These are phyloP conservation scores for Strigops habroptila DNA, from an alignment of 2,113 vertebrate genomes.

Conservation along the genomic window DNA sequence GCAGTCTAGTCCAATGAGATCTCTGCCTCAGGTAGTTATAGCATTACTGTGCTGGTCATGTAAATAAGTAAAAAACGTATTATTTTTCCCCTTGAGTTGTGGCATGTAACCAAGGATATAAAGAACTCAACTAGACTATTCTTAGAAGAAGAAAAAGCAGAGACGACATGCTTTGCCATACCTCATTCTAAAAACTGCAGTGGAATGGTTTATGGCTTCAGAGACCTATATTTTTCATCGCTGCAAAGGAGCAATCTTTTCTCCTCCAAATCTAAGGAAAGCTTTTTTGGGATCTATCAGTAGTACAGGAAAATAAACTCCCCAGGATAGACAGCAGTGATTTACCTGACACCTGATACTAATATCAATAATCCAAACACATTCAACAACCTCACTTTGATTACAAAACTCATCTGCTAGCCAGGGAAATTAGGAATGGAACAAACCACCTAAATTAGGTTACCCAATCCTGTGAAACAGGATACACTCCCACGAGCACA, in stretches of 20 bases:
- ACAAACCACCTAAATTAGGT: neutral
- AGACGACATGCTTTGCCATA: neutral
- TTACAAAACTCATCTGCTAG: neutral
- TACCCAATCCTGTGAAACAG: neutral
- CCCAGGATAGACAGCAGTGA: neutral
- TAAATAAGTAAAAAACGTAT: neutral
- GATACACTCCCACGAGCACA: neutral
- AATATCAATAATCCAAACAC: neutral
- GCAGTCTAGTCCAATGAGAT: neutral
- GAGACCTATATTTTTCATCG: neutral
- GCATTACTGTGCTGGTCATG: neutral
- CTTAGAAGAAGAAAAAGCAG: neutral
- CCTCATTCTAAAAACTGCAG: neutral
- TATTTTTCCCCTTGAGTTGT: neutral
- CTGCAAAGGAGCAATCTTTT: slow-evolving; percentile 6
- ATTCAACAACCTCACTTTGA: neutral
- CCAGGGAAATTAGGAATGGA: neutral
- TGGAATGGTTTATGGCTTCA: neutral
- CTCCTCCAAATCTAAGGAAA: slow-evolving; percentile 7
- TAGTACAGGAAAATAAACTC: neutral
- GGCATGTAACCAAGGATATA: neutral
- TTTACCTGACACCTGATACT: neutral
- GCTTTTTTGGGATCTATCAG: neutral
- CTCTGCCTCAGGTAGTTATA: neutral
- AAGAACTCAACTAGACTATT: neutral